Percentiles rank a stretch among this genome's conserved stretches.
These are phyloP conservation scores for Coluber constrictor DNA, from an alignment of 2,797 vertebrate species.

Conservation along the genomic window DNA sequence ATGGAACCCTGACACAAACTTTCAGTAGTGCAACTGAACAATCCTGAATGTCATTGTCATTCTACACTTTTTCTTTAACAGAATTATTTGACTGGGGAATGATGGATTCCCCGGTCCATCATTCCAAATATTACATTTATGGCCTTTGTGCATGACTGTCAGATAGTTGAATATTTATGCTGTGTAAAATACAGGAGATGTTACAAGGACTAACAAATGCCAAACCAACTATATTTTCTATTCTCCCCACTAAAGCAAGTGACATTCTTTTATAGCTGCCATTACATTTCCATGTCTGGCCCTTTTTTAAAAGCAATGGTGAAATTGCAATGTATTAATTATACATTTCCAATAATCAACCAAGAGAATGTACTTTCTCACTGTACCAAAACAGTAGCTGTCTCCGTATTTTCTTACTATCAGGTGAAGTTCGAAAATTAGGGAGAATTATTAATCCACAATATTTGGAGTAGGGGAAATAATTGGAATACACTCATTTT, in stretches of 20 bases:
- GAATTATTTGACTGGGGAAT: not conserved
- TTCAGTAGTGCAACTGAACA: not conserved
- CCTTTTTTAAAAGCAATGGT: not conserved
- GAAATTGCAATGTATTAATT: conserved; percentile 21
- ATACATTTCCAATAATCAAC: conserved; percentile 28
- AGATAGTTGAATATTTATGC: not conserved
- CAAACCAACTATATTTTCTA: not conserved
- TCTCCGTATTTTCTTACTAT: not conserved
- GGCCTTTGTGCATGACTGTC: not conserved
- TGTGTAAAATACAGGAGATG: conserved; percentile 8
- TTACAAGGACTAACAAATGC: not conserved
- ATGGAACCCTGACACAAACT: not conserved
- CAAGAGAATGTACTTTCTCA: not conserved
- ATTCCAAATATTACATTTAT: not conserved
- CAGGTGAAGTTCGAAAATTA: not conserved
- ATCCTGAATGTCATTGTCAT: not conserved
- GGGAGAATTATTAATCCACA: not conserved
- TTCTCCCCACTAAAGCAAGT: not conserved
- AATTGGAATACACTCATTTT: not conserved
- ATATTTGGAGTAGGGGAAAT: not conserved
- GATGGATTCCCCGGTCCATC: not conserved
- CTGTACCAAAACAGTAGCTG: not conserved
- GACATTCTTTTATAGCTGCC: not conserved
- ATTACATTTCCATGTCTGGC: not conserved
- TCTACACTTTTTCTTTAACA: conserved; percentile 9